Evolutionary conservation across 2,888 invertebrate genomes (phyloP).

Genomic region (Pachliopta kotzebuea): DNA sequence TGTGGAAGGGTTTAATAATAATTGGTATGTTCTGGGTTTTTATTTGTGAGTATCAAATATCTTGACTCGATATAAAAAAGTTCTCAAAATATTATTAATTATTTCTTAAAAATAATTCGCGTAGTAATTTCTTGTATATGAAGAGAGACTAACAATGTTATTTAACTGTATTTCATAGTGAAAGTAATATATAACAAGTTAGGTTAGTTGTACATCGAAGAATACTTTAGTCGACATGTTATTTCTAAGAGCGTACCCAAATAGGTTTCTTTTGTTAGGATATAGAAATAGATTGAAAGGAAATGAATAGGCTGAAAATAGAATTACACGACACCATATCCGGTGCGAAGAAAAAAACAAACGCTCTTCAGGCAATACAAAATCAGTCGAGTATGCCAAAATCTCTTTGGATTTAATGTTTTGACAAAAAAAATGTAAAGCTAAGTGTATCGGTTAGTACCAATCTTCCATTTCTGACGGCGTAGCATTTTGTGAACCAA

Average conservation of each 20-base stretch:
- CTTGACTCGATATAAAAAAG: too few relatives aligned
- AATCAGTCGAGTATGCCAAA: conserved; percentile 21
- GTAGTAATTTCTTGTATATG: too few relatives aligned
- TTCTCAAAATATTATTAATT: too few relatives aligned
- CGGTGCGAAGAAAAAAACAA: conserved; percentile 33
- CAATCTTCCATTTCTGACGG: conserved; percentile 12
- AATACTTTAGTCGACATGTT: neutral
- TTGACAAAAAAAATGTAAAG: conserved; percentile 10
- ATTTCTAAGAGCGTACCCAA: neutral
- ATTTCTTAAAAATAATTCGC: too few relatives aligned
- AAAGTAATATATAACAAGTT: too few relatives aligned
- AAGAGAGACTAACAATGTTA: too few relatives aligned
- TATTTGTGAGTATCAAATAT: too few relatives aligned
- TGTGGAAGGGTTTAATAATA: too few relatives aligned
- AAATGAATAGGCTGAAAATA: conserved; percentile 36
- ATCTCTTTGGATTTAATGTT: conserved; percentile 10
- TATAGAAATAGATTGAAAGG: conserved; percentile 17
- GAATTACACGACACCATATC: conserved; percentile 39
- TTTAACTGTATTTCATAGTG: too few relatives aligned
- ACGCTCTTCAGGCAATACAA: conserved; percentile 28
- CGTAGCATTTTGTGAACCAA: conserved; percentile 19
- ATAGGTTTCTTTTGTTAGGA: neutral
- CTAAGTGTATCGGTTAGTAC: conserved; percentile 6
- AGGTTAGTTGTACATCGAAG: too few relatives aligned
- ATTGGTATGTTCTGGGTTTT: too few relatives aligned